Evolutionary conservation across 2,888 invertebrate species (phyloP).

Genomic region (Petrolisthes manimaculis): DNA sequence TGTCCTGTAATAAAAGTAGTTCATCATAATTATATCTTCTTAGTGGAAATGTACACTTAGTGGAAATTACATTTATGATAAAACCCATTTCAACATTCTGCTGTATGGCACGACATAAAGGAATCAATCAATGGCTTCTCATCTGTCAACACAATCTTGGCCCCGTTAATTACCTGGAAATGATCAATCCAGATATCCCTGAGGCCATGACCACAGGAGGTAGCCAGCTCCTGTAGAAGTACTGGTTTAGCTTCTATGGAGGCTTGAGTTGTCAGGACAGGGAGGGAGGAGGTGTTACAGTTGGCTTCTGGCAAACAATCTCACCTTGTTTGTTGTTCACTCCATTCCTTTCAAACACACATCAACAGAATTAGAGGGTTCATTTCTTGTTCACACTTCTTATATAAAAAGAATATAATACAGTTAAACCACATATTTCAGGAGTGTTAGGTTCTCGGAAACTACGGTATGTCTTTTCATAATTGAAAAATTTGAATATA

Average conservation of each 20-base stretch:
- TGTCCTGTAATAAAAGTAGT: conserved; percentile 49
- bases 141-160: too few relatives aligned
- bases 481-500: too few relatives aligned
- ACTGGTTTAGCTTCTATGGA: conserved; percentile 47
- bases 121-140: too few relatives aligned
- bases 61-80: background rate
- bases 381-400: too few relatives aligned
- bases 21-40: background rate
- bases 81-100: too few relatives aligned
- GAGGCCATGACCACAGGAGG: conserved; percentile 46
- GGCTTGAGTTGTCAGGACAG: conserved; percentile 51
- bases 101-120: too few relatives aligned
- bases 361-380: background rate
- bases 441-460: too few relatives aligned
- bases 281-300: conserved; percentile 59
- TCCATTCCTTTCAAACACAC: conserved; percentile 8
- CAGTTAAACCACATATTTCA: too few relatives aligned
- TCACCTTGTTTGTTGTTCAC: conserved; percentile 29
- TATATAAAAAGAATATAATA: too few relatives aligned
- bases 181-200: conserved; percentile 60
- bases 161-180: conserved; percentile 44
- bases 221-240: conserved; percentile 53
- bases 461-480: too few relatives aligned
- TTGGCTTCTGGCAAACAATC: conserved; percentile 43
- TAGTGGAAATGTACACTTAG: background rate